Percentiles rank a stretch among this genome's conserved stretches.
phyloP scores from a whole-genome alignment of 2,888 invertebrate genomes.

The Eustalomyia histrio region DNA sequence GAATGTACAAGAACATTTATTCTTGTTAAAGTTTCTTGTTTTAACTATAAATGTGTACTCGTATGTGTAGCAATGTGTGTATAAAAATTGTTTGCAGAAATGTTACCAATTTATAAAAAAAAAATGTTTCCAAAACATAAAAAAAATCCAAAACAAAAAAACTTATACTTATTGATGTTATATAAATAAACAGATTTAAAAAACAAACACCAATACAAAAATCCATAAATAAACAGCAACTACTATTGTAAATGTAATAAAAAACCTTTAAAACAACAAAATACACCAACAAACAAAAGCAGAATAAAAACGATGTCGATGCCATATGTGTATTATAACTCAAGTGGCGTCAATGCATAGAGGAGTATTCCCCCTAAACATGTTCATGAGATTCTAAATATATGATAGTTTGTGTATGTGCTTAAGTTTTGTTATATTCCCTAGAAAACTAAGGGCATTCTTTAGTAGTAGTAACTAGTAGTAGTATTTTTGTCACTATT shows the following conservation, averaged over 20 bases:
- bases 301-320: not conserved
- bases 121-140: conserved; percentile 31
- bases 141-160: conserved; percentile 37
- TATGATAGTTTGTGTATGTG: not conserved
- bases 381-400: not conserved
- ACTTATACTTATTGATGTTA: conserved; percentile 4
- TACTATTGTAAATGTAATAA: not conserved
- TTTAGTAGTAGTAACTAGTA: not conserved
- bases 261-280: not conserved
- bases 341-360: conserved; percentile 25
- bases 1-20: conserved; percentile 30
- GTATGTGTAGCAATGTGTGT: not conserved
- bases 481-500: not conserved
- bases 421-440: not conserved
- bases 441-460: not conserved
- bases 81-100: conserved; percentile 49
- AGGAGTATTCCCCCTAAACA: conserved; percentile 1
- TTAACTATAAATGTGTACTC: conserved; percentile 17
- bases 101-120: conserved; percentile 48
- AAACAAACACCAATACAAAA: not conserved
- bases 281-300: not conserved
- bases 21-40: conserved; percentile 41
- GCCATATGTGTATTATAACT: conserved; percentile 28
- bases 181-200: conserved; percentile 22
- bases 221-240: not conserved